Evolutionary conservation across 2,113 vertebrate genomes (phyloP).

Genomic region (Periophthalmus modestus): DNA sequence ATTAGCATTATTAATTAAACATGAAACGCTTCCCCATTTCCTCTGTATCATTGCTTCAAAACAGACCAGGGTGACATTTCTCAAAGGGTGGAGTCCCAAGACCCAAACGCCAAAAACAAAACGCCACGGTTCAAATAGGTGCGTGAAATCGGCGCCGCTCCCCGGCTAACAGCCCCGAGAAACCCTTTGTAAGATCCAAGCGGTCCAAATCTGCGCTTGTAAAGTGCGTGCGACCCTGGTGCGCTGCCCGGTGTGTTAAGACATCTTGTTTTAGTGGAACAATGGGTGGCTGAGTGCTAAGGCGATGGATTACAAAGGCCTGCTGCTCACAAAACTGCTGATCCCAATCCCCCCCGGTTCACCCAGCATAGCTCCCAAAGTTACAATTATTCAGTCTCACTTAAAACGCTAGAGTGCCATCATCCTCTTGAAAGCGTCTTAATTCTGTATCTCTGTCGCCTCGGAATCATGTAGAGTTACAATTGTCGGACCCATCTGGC

Average conservation of each 20-base stretch:
- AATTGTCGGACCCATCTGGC: constrained; percentile 45
- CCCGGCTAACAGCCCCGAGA: not conserved
- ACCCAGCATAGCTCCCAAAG: constrained; percentile 49
- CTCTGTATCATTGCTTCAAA: constrained; percentile 70
- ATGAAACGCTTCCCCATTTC: constrained; percentile 77
- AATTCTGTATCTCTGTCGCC: constrained; percentile 36
- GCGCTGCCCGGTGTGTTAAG: constrained; percentile 28
- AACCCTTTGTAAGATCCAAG: not conserved
- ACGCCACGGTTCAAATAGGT: constrained; percentile 2
- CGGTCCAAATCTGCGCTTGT: not conserved
- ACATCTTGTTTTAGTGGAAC: constrained; percentile 29
- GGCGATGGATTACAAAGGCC: constrained; percentile 56
- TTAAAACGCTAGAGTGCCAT: constrained; percentile 41
- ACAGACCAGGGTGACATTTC: constrained; percentile 63
- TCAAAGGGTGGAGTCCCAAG: constrained; percentile 30
- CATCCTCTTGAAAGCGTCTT: constrained; percentile 51
- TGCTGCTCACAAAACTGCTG: constrained; percentile 55
- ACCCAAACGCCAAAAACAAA: constrained; percentile 20
- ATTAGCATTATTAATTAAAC: constrained; percentile 85
- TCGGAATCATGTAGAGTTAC: constrained; percentile 43
- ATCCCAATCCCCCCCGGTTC: constrained; percentile 54
- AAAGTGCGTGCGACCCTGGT: constrained; percentile 17
- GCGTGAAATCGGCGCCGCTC: not conserved
- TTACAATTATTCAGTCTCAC: constrained; percentile 58
- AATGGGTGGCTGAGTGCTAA: constrained; percentile 43